A percentile compares a stretch with the other conserved stretches of the same genome.
Evolutionary conservation across 2,113 vertebrate species (phyloP).

Genomic region (Vidua chalybeata): DNA sequence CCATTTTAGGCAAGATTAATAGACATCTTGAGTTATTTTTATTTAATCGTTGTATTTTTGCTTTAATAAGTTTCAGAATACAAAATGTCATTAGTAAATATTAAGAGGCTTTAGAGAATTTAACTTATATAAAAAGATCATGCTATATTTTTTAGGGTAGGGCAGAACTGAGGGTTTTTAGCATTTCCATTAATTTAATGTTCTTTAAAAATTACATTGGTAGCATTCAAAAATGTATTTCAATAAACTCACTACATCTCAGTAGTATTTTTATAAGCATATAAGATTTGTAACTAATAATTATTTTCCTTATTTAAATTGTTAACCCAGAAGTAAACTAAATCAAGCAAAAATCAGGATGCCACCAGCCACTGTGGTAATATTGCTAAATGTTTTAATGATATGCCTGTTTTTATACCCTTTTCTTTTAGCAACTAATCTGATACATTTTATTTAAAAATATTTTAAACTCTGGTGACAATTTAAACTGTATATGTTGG

Average conservation of each 20-base stretch:
- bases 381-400: not conserved
- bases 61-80: not conserved
- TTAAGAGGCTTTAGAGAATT: not conserved
- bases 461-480: not conserved
- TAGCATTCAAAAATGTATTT: not conserved
- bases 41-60: not conserved
- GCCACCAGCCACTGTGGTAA: not conserved
- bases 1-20: not conserved
- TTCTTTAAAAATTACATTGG: not conserved
- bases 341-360: not conserved
- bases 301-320: not conserved
- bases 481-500: not conserved
- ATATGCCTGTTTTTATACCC: not conserved
- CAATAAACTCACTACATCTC: not conserved
- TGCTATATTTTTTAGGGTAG: not conserved
- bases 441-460: not conserved
- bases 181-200: not conserved
- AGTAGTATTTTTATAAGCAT: not conserved
- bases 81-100: not conserved
- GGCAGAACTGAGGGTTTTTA: not conserved
- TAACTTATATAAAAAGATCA: not conserved
- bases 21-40: not conserved
- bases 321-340: not conserved
- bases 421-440: not conserved
- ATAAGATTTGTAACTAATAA: not conserved